Percentiles rank a stretch among this genome's conserved stretches.
These are phyloP conservation scores for Thalassophryne amazonica DNA, from an alignment of 2,797 vertebrate species.

Conservation along the genomic window DNA sequence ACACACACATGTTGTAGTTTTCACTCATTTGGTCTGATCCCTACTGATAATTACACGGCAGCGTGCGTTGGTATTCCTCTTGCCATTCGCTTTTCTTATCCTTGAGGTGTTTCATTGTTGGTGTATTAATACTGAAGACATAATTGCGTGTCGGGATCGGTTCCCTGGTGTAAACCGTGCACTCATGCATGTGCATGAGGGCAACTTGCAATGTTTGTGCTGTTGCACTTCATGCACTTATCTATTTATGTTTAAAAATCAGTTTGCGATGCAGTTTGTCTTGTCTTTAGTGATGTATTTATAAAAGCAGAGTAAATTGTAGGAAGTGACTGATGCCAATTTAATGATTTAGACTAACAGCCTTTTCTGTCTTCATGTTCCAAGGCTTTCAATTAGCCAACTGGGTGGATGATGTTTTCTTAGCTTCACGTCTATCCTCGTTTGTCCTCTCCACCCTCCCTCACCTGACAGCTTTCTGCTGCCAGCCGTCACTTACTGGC, in stretches of 20 bases:
- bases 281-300: neutral
- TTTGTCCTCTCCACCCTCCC: neutral
- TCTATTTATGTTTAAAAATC: neutral
- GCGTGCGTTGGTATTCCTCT: conserved; percentile 30
- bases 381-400: neutral
- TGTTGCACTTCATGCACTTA: neutral
- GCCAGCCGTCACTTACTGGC: conserved; percentile 29
- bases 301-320: neutral
- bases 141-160: neutral
- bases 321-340: neutral
- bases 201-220: neutral
- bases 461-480: conserved; percentile 1
- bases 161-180: neutral
- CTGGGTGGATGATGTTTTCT: neutral
- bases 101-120: conserved; percentile 6
- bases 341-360: neutral
- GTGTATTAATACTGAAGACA: neutral
- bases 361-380: neutral
- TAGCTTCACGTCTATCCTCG: conserved; percentile 2
- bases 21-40: conserved; percentile 19
- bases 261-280: neutral
- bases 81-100: conserved; percentile 18
- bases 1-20: conserved; percentile 23
- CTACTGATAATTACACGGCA: conserved; percentile 36
- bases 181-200: neutral